Evolutionary conservation across 2,888 invertebrate species (phyloP), one percentile per base, ranked within the genome.

Genomic region (Drosophila macrospina): DNA sequence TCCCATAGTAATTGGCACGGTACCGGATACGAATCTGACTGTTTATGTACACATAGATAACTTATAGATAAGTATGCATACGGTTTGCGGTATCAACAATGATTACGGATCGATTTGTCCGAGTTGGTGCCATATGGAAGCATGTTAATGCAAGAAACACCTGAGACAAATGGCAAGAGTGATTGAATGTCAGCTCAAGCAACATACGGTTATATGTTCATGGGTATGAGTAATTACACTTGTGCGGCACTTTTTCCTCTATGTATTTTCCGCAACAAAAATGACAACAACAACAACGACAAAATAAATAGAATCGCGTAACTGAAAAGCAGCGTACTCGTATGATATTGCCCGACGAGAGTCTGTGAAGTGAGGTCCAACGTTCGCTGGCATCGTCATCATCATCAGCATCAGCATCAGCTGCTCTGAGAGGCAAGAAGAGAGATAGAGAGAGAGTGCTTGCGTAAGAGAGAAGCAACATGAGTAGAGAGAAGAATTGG

Each of bases 381-480:
- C 50, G 16, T 16, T 15, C 13, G 50, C 51, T 55, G 52, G 69
- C 76, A 66, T 42, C 61, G 55, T 51, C 76, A 71, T 66, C 65
- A 52, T 45, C 73, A 65, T 60, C 20, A 20, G 1, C 73, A 65
- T 60, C 20, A 20, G 1, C 20, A 20, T 20, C 71, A 75, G 67
- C 71, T 62, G 76, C 72, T 76, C 28, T 52, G 41, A 44, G 36
- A 47, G 42, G 51, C 16, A 71, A 30, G 56, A 7, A 39, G 30
- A 36, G 39, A 45, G 36, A 62, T 47, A 28, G 4, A 56, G 7
- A 30, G 44, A 34, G 44, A 52, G 28, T 30, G 16, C 24, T 69
- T 47, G 65, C 39, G 24, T 74, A 74, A 72, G 73, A 73, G 74
- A 68, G 39, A 32, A 36, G 30, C 47, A 47, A 26, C 50, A 47